Base-by-base conservation (phyloP, 35 echinoderm and acorn worm species). In the Anneissia japonica region DNA sequence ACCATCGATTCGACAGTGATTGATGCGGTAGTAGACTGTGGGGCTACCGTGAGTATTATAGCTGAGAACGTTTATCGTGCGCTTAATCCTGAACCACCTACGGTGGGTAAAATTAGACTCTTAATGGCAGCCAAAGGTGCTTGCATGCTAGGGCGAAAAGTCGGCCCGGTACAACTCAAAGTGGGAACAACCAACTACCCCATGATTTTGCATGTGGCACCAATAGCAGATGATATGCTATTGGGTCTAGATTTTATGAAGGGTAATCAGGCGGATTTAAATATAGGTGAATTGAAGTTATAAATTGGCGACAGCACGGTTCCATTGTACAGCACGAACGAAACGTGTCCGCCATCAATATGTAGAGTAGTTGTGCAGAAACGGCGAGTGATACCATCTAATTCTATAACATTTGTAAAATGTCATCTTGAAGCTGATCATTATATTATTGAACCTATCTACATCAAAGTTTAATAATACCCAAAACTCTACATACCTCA, bases 381-480 rank as follows among this genome's bases (percentile, higher is more conserved):
- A 32, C 26, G 86, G 43, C 84, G 41, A 26, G 86, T 82, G 5
- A 73, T 88, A 31, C 86, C 86, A 14, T 78, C 86, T 3, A 88
- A 82, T 11, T 88, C 78, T 31, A 39, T 82, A 26, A 43, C 78
- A 3, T 38, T 23, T 46, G 11, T 88, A n/a, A 3, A 12, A 0
- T 82, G 77, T 82, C 0, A 46, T 14, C 17, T 88, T 0, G 31
- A 33, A 9, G 32, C 29, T 6, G 14, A 13, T 17, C 11, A 74
- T 46, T 84, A 84, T 32, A 32, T 84, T 1, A n/a, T 84, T 1
- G 51, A 84, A 38, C 46, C 83, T 28, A 72, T 32, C 11, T 16
- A 33, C 30, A 73, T 31, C 31, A 39, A 28, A 39, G 45, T 0
- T 30, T 82, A 39, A 39, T 46, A 11, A 37, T 82, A 17, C 35